Evolutionary conservation across 2,113 vertebrate species (phyloP), one percentile per base, ranked within the genome.

Genomic region (Nansenia antarctica): DNA sequence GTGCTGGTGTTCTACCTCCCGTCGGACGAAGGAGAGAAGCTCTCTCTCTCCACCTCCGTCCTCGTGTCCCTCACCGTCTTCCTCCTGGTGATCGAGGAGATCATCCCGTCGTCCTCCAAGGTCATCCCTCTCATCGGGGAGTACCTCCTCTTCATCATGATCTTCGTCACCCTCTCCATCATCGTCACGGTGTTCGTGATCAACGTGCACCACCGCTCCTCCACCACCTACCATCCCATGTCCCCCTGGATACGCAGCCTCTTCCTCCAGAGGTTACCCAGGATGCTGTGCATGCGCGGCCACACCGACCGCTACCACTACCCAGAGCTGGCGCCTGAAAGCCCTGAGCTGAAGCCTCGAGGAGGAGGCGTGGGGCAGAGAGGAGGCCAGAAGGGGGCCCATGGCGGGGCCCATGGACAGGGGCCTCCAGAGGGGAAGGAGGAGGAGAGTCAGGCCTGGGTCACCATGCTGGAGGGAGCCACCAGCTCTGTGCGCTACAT

Each of bases 61-160:
- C 88, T 99, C 14, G 97, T 99, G 49, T 98, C 98, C 4, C 94
- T 99, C 83, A 99, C 98, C 0, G 98, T 99, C 68, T 99, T 99
- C 81, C 94, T 99, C 49, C 83, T 99, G 66, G 96, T 98, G 35
- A 98, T 99, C 68, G 97, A 99, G 75, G 98, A 99, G 86, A 99
- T 99, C 82, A 99, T 98, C 67, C 97, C 97, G 1, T 98, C 97
- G 22, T 98, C 97, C 68, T 99, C 98, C 35, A 99, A 98, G 84
- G 97, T 98, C 67, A 98, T 99, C 70, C 98, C 97, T 0, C 90
- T 99, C 75, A 99, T 99, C 0, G 96, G 98, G 27, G 96, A 99
- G 71, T 99, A 99, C 79, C 87, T 99, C 31, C 82, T 99, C 53
- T 98, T 99, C 86, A 98, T 98, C 77, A 99, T 98, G 97, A 95